phyloP scores from a whole-genome alignment of 2,888 invertebrate genomes.

The Cloeon dipterum region DNA sequence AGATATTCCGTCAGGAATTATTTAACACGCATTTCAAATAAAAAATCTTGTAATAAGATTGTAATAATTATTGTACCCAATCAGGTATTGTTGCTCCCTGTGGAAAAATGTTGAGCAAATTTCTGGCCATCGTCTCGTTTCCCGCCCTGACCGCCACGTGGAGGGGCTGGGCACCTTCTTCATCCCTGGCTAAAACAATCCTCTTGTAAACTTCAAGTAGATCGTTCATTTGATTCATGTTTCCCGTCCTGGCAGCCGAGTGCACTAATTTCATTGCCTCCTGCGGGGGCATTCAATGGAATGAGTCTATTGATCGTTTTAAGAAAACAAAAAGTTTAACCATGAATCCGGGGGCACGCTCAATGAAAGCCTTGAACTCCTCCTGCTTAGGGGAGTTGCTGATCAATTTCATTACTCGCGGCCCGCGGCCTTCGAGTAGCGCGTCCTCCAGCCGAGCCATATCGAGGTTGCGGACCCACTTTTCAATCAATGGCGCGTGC shows the following conservation, averaged over 20 bases:
- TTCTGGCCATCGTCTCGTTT: constrained; percentile 18
- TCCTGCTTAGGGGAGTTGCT: constrained; percentile 15
- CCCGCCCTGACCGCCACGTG: constrained; percentile 16
- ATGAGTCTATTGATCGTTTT: no score
- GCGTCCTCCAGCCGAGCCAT: constrained; percentile 20
- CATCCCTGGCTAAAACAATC: constrained; percentile 19
- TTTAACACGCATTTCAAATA: no score
- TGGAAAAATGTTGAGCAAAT: constrained; percentile 18
- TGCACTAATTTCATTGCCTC: constrained; percentile 18
- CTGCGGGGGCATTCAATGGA: no score
- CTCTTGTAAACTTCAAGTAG: constrained; percentile 14
- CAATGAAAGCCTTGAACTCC: constrained; percentile 13
- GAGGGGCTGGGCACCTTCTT: constrained; percentile 16
- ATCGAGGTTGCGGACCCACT: constrained; percentile 15
- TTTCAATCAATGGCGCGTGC: constrained; percentile 4
- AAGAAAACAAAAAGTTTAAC: constrained; percentile 7
- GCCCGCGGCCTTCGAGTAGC: constrained; percentile 20
- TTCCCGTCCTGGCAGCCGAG: constrained; percentile 16
- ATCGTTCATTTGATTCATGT: constrained; percentile 15
- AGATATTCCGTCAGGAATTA: no score
- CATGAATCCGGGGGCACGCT: constrained; percentile 11
- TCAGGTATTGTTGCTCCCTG: constrained; percentile 17
- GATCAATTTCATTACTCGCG: constrained; percentile 13
- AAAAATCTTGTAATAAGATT: no score
- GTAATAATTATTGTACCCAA: no score